Evolutionary conservation across 2,113 vertebrate genomes (phyloP), one percentile per base, ranked within the genome.

Genomic region (Epinephelus lanceolatus): DNA sequence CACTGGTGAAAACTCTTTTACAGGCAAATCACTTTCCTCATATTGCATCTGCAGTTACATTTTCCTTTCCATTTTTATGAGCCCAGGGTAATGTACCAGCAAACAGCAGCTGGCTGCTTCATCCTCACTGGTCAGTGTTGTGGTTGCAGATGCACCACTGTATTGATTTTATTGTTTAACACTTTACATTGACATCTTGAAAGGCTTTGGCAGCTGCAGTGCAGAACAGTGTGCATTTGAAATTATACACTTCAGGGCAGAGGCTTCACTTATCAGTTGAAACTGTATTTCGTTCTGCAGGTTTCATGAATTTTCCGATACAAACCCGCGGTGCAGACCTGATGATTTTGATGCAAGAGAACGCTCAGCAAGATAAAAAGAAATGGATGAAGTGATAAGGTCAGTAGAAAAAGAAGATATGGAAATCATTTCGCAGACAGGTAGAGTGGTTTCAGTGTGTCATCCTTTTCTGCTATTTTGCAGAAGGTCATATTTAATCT

Each of bases 401-500:
- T 62, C 13, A 8, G 5, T 30, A 5, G 33, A 9, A 53, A 14
- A 30, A 53, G 42, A 76, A 47, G n/a, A 73, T 23, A 15, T 9
- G 10, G 23, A 65, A 68, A 53, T 51, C 0, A 56, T 59, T 81
- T 67, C 71, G 19, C 37, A 57, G 62, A 47, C 3, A 1, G 45
- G 17, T 85, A 71, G 25, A 63, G 45, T 47, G 52, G 23, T n/a
- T 59, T 62, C 49, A 69, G 76, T 30, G 53, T 60, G 42, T 78
- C 68, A 62, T 81, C 40, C 52, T 9, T 33, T 82, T 71, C 61
- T 78, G 68, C 80, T 70, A 30, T 86, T 88, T 83, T 72, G 30
- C 21, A 70, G 71, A 92, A 94, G 88, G 91, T 94, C 91, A 83
- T 40, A 91, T 90, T 90, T 91, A 92, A 94, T 94, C 71, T 80